Evolutionary conservation across 2,888 invertebrate genomes (phyloP), one percentile per base, ranked within the genome.

Genomic region (Latrodectus elegans): DNA sequence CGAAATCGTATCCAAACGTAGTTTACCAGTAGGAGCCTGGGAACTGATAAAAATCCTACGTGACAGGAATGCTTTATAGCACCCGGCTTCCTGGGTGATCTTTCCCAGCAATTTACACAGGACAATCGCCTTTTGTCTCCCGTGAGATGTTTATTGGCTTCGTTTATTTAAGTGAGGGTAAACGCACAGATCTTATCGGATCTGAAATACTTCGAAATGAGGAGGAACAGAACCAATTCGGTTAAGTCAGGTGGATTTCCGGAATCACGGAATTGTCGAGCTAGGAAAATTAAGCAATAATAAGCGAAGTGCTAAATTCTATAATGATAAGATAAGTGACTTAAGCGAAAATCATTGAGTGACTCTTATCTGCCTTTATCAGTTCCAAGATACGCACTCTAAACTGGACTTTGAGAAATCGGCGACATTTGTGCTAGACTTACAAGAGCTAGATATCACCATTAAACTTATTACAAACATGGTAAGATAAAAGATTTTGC

Each of bases 111-210:
- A 71, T 79, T 74, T 79, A 53, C 79, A 72, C 51, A 51, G 38
- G 79, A 80, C 72, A 53, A 60, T 14, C 55, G 55, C 55, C 22
- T 22, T 22, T 22, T 22, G 22, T 51, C 71, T 22, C 49, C 22
- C n/a, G 53, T 52, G 65, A n/a, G 71, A 72, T 22, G 60, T 51
- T 60, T 49, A 70, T 78, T 70, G 70, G 60, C 72, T 38, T 49
- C 60, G 17, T 72, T 72, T 80, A 60, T 72, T 72, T 49, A 72
- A 71, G 49, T 51, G 22, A 72, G 79, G 55, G 78, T 55, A 78
- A 78, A 67, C 65, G 76, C 64, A 67, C 76, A 51, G 4, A n/a
- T 15, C 79, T 80, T 80, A 72, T 80, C 79, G n/a, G 8, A 55
- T 22, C 22, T 22, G 22, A 22, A 22, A 22, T 22, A 22, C 22